Conservation (phyloP, 2,113 vertebrate species). For the Equus quagga region DNA sequence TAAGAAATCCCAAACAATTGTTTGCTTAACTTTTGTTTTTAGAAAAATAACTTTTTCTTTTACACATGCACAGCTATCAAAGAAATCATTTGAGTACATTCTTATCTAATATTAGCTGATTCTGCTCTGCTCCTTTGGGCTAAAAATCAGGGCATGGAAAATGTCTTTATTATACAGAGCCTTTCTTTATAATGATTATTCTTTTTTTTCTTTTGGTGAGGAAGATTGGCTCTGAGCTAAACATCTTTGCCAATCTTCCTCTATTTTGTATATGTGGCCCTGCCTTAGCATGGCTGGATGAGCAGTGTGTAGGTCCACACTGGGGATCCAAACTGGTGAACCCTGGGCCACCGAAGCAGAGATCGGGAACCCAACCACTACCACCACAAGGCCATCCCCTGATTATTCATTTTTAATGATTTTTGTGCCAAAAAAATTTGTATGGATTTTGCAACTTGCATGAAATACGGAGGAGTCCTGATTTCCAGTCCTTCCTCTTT, state of each 20-base stretch:
- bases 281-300: too few relatives aligned
- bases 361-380: too few relatives aligned
- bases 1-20: not conserved
- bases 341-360: too few relatives aligned
- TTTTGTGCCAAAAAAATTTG: not conserved
- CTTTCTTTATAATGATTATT: constrained; percentile 21
- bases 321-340: too few relatives aligned
- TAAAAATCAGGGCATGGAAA: not conserved
- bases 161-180: not conserved
- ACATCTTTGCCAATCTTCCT: too few relatives aligned
- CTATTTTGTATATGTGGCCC: too few relatives aligned
- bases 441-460: not conserved
- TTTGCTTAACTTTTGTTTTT: not conserved
- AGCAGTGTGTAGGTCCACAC: too few relatives aligned
- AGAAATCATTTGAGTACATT: not conserved
- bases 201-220: not conserved
- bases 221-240: too few relatives aligned
- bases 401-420: constrained; percentile 5
- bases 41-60: constrained; percentile 43
- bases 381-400: too few relatives aligned
- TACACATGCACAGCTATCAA: not conserved
- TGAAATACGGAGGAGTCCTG: not conserved
- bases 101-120: not conserved
- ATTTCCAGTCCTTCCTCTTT: not conserved
- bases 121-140: not conserved